These are phyloP conservation scores for Xiphorhynchus erythropygius DNA, from an alignment of 2,797 vertebrate species.

Conservation along the genomic window DNA sequence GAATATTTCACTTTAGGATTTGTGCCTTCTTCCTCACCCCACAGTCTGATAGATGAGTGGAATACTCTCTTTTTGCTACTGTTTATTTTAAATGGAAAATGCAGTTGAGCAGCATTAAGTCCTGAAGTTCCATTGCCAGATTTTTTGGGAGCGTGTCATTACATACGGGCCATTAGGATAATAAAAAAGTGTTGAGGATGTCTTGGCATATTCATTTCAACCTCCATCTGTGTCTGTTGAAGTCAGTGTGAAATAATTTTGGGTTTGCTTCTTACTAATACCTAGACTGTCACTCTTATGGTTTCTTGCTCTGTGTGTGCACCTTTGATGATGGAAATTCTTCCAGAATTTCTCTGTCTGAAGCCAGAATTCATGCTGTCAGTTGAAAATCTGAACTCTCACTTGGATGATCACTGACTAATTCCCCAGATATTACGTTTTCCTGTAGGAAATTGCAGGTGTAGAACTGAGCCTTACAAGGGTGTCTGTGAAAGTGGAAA, in stretches of 20 bases:
- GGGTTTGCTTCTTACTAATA: not conserved
- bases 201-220: not conserved
- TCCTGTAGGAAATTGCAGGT: not conserved
- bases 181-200: not conserved
- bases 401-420: not conserved
- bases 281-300: not conserved
- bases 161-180: not conserved
- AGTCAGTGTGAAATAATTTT: not conserved
- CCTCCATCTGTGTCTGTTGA: not conserved
- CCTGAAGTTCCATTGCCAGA: not conserved
- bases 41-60: not conserved
- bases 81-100: not conserved
- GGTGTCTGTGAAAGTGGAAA: not conserved
- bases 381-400: not conserved
- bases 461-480: not conserved
- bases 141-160: not conserved
- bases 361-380: not conserved
- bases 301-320: not conserved
- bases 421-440: not conserved
- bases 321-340: not conserved
- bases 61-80: not conserved
- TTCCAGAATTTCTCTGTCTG: not conserved
- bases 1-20: not conserved
- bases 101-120: not conserved
- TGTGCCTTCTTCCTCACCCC: not conserved